These are phyloP conservation scores for Lottia gigantea DNA, from an alignment of 2,888 invertebrate species.

Conservation along the genomic window DNA sequence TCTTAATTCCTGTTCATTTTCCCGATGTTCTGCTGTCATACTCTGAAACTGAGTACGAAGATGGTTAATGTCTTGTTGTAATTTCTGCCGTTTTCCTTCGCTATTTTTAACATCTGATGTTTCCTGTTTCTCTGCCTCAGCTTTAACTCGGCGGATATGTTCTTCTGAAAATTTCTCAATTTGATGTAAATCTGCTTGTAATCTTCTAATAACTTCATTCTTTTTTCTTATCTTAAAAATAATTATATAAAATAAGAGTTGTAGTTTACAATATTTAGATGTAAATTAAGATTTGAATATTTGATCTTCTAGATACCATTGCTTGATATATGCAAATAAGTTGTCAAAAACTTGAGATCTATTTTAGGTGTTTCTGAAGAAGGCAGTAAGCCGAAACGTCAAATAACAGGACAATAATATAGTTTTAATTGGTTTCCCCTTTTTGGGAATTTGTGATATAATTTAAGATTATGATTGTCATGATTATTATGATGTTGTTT, in stretches of 20 bases:
- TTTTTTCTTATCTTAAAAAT: constrained; percentile 60
- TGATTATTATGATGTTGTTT: too few species aligned
- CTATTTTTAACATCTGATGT: constrained; percentile 65
- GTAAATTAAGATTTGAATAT: too few species aligned
- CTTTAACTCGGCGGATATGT: constrained; percentile 60
- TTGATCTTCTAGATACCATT: too few species aligned
- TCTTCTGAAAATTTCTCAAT: constrained; percentile 67
- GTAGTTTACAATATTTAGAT: too few species aligned
- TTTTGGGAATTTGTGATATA: too few species aligned
- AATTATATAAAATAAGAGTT: constrained; percentile 5
- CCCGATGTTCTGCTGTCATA: constrained; percentile 61
- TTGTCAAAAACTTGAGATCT: too few species aligned
- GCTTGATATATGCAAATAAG: too few species aligned
- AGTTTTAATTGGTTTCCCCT: too few species aligned
- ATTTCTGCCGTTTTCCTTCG: constrained; percentile 62
- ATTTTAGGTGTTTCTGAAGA: too few species aligned
- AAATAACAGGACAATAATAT: too few species aligned
- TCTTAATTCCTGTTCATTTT: constrained; percentile 63
- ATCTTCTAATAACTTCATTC: constrained; percentile 64
- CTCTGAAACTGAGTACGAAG: constrained; percentile 62
- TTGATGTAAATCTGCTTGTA: constrained; percentile 64
- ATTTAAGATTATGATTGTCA: too few species aligned
- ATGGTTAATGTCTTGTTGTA: constrained; percentile 60
- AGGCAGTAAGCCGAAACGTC: too few species aligned
- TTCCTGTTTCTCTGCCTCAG: constrained; percentile 68